Base-by-base conservation (phyloP, 64 coral and sea anemone species). In the Pocillopora damicornis region DNA sequence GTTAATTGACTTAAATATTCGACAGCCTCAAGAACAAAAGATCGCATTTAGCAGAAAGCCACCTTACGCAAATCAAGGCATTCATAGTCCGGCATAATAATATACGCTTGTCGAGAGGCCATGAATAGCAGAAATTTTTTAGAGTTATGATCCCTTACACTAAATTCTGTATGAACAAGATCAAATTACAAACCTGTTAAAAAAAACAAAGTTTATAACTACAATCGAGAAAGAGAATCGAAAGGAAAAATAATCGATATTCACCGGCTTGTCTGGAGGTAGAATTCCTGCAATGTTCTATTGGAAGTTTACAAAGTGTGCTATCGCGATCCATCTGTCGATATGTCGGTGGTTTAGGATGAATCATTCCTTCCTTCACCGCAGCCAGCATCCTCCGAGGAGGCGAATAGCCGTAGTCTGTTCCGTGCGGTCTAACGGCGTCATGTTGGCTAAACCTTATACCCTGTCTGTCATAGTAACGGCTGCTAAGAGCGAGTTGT, bases 201-300 rank as follows among this genome's bases (percentile, higher is more conserved):
- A 11, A 71, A 6, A 9, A 67, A 71, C 25, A 20, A 23, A 71
- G 18, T 22, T 71, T 20, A 23, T 71, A 71, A 25, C 67, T 71
- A 11, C 61, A 2, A 63, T 63, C 12, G 13, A 63, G 61, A 63
- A 63, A 63, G 16, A 63, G 20, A 71, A 20, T 71, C 9, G 20
- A 71, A 71, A 11, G 67, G n/a, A 7, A 71, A 71, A 71, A 71
- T 71, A 51, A 23, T 64, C 36, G 76, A 64, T 83, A 82, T 77
- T 95, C 91, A 99, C 97, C 97, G 63, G 88, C 93, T 36, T 71
- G 78, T 93, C 97, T 95, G 6, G 97, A 99, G 51, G 97, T 95
- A 13, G 97, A 99, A 37, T 88, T 95, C 76, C 97, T 91, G n/a
- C 89, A 93, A 77, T 99, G 97, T 35, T 99, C 97, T 74, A 99